Base-by-base conservation (phyloP, 2,797 vertebrate species). In the Protonibea diacanthus region DNA sequence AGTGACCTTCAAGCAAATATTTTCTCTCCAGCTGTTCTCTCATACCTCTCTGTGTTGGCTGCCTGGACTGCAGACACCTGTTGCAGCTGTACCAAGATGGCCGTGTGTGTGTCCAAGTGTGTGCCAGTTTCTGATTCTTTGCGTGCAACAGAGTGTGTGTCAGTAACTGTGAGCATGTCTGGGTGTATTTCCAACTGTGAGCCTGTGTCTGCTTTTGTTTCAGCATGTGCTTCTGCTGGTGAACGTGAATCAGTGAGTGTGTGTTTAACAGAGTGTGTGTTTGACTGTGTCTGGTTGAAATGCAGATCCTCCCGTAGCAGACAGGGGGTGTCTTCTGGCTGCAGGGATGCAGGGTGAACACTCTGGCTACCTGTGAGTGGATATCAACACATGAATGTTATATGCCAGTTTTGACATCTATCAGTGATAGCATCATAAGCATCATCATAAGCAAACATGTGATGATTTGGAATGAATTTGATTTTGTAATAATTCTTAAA, bases 11-110 rank as follows among this genome's bases (percentile, higher is more conserved):
- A 49, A 38, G 38, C 13, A 29, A 12, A 33, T n/a, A 47, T 74
- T 23, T 47, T 2, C 17, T 57, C 23, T 17, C 2, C 47, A 74
- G 47, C 25, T 44, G 57, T 58, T 69, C 11, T 3, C 14, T 72
- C 48, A 8, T 86, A 97, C 97, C 96, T 97, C 93, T 96, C 97
- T 17, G 94, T 91, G 88, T 90, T 93, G 70, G 93, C 93, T 59
- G 89, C 92, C 86, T 91, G 95, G 74, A 94, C 94, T 13, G 95
- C 90, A 84, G 94, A 93, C 83, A 92, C 94, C 88, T 93, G 93
- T 27, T 95, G 94, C 83, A 91, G 76, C 70, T 89, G 85, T 0
- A 77, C 9, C 51, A 93, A 48, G 27, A 89, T 72, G 8, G 58
- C 71, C 1, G 81, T 51, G 77, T 86, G 87, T 0, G 75, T 71